Evolutionary conservation across 2,888 invertebrate genomes (phyloP), one percentile per base, ranked within the genome.

Genomic region (Agonopterix alstromeriana): DNA sequence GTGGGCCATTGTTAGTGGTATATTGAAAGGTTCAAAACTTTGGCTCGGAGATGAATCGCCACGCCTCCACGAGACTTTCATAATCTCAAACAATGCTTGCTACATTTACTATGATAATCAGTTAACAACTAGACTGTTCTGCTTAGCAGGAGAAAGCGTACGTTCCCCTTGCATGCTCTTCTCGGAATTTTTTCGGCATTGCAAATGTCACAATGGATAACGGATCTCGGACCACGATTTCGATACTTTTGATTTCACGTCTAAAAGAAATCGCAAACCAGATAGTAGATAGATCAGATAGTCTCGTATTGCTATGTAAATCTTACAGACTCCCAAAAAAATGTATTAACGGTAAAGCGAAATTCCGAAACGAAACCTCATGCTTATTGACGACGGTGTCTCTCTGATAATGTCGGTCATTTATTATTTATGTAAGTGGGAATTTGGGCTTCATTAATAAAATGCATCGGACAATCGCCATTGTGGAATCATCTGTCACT

Each of bases 181-280:
- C 87, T 84, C 63, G 71, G 86, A 84, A 86, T 70, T 75, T 77
- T 82, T 78, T 84, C 78, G 62, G 71, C 68, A 64, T 60, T 78
- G 70, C 75, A 77, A 84, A 82, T 84, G 77, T 75, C 73, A 85
- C 83, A 85, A 84, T 86, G 79, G 70, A 67, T 81, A 81, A 80
- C 78, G 81, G 81, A 71, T 69, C 69, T 57, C 63, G 55, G 65
- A 63, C 62, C 60, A 67, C 59, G 64, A 73, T 70, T 73, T 72
- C 70, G 61, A 75, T 47, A 72, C 67, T 75, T 75, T 76, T 74
- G 61, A 77, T 80, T 78, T 82, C 69, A 69, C 67, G 58, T 70
- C 60, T 63, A 63, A 58, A 27, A 27, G 27, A 27, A 7, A 27
- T 27, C 27, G 27, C 27, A 27, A 7, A 27, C 27, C 27, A 27